Base-by-base conservation (phyloP, 2,888 invertebrate genomes). In the Biston betularia region DNA sequence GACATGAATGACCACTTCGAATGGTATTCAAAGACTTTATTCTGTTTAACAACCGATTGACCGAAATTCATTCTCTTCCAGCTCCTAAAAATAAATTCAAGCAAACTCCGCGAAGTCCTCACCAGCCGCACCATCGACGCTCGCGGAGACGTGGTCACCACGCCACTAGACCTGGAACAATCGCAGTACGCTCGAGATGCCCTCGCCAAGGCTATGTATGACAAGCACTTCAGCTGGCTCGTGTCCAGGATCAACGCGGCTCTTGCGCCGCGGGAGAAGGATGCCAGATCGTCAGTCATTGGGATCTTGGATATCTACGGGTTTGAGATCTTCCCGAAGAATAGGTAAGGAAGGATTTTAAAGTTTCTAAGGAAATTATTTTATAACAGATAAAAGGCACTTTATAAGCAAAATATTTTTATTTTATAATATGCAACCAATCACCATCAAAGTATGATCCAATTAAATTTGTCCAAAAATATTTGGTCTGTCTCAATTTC, bases 291-390 rank as follows among this genome's bases (percentile, higher is more conserved):
- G 33, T 94, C 95, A 1, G 96, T 98, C 0, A 97, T 98, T 90
- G 98, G 98, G 1, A 97, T 98, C 75, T 90, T 98, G 74, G 98
- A 98, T 86, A 98, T 98, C 78, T 98, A 98, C 80, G 98, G 98
- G 56, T 98, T 98, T 85, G 98, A 98, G 89, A 98, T 98, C 74
- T 98, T 98, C 93, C 95, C 97, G 60, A 96, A 95, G 75, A 98
- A 98, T 84, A 97, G 97, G 96, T 97, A 79, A 82, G 83, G 24
- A 24, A 24, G 24, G 1, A 24, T 24, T 24, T 24, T 24, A 24
- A 24, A 24, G 24, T 24, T 24, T 24, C 24, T 24, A 24, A 24
- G 1, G 24, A 24, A 24, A 24, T 24, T 24, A 24, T 24, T 24
- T 24, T 24, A 24, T 1, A 24, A 24, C 3, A 24, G 3, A 24